Evolutionary conservation across 2,797 vertebrate genomes (phyloP), one percentile per base, ranked within the genome.

Genomic region (Cryptoprocta ferox): DNA sequence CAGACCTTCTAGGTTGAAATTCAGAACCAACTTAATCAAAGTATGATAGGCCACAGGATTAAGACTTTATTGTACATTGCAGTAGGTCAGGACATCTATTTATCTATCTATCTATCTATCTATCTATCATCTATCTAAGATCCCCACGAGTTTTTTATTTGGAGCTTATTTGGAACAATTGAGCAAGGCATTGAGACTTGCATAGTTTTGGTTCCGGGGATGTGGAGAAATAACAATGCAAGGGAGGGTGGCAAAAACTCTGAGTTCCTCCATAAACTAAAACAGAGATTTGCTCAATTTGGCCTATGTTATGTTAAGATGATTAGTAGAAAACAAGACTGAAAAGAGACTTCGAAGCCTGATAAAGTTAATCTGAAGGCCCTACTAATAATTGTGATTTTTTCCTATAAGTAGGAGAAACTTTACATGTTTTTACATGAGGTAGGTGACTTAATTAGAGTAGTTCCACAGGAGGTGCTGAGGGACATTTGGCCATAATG

Each of bases 401-500:
- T 85, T 80, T 65, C 82, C 10, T 45, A 21, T 30, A 53, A 94
- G 42, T 6, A 78, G n/a, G 63, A 45, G 45, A 32, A 26, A 66
- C 18, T 37, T 45, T 35, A 2, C 39, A 2, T n/a, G 10, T 39
- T 79, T 95, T 42, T 53, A 70, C 4, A 28, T 24, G 16, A 53
- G 4, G 50, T 45, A 66, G 32, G 42, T 95, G 91, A 73, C 19
- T 73, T 82, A 53, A 89, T 42, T 78, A 66, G 28, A 89, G 5
- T 9, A 39, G 26, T 63, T 70, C 2, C 32, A 53, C 1, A 11
- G 32, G 28, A 86, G 56, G 56, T 24, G 56, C 19, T 59, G 21
- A 91, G n/a, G 76, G 80, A 65, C 30, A 75, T 89, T 15, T 82
- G 48, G 32, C 70, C 37, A 4, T 76, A 94, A 95, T 26, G 37